Evolutionary conservation across 2,797 vertebrate genomes (phyloP), one percentile per base, ranked within the genome.

Genomic region (Bradypodion ventrale): DNA sequence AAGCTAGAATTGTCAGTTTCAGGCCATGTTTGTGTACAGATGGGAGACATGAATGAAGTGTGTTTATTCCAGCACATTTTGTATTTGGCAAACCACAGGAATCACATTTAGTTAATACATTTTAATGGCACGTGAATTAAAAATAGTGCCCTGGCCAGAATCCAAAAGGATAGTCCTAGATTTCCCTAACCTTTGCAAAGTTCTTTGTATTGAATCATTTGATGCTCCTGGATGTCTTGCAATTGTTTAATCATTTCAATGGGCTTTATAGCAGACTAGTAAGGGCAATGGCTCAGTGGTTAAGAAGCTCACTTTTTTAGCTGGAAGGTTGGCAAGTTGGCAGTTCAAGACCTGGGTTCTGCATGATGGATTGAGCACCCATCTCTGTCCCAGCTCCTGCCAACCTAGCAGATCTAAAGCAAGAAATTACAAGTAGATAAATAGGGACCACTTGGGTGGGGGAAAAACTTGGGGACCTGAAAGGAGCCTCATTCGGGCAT

Each of bases 21-120:
- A 72, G 42, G 9, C 83, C 62, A 44, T 49, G 76, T 84, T 72
- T 78, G 44, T 46, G 35, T 78, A 78, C 65, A 32, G 76, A 79
- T 37, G 35, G 69, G 59, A 84, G 25, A 79, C 32, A 46, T 65
- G 19, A 78, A 73, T 52, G 32, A 32, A 52, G 32, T 63, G 15
- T 62, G 29, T 73, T 73, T 82, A 82, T 73, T 73, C 73, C 73
- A 82, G 80, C 37, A 44, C 69, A 49, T 73, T 52, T 16, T 15
- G 56, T 73, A 79, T 27, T 37, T 23, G 32, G 76, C 65, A 52
- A 70, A 63, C 42, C 49, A 70, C 68, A n/a, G 49, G 68, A 73
- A 25, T 52, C 32, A 63, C 56, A n/a, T 70, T 63, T 78, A 70
- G 60, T 32, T 21, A 72, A 60, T 59, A 42, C 23, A 49, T 81